Evolutionary conservation across 2,888 invertebrate species (phyloP).

Genomic region (Neoitamus cyanurus): DNA sequence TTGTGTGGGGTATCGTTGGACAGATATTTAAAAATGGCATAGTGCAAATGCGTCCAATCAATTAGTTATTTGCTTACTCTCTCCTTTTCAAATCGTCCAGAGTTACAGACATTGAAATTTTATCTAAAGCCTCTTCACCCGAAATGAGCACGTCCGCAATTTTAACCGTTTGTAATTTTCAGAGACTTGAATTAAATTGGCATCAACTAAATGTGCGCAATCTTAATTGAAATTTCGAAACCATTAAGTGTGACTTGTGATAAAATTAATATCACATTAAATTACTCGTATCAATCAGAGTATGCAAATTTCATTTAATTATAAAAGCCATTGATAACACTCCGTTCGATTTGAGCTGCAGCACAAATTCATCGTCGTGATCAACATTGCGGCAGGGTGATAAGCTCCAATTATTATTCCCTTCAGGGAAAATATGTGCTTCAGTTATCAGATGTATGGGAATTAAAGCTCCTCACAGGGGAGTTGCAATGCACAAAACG

Average conservation of each 20-base stretch:
- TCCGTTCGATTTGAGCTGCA: conserved; percentile 20
- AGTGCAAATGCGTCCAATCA: background rate
- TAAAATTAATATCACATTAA: conserved; percentile 37
- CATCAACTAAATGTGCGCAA: conserved; percentile 6
- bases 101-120: background rate
- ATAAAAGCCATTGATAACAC: conserved; percentile 38
- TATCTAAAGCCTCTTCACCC: background rate
- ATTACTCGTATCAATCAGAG: conserved; percentile 42
- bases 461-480: conserved; percentile 25
- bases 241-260: conserved; percentile 29
- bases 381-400: conserved; percentile 42
- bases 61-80: background rate
- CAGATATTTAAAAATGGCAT: too few species aligned
- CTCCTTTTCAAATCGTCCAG: background rate
- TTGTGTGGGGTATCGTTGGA: too few species aligned
- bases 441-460: conserved; percentile 29
- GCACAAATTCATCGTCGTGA: conserved; percentile 21
- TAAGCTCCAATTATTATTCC: conserved; percentile 43
- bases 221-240: conserved; percentile 41
- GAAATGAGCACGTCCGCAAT: background rate
- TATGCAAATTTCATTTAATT: conserved; percentile 46
- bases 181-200: conserved; percentile 12
- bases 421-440: conserved; percentile 22
- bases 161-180: background rate
- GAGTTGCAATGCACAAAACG: background rate